A percentile compares a stretch with the other conserved stretches of the same genome.
These are phyloP conservation scores for Phaethornis superciliosus DNA, from an alignment of 2,113 vertebrate species.

Conservation along the genomic window DNA sequence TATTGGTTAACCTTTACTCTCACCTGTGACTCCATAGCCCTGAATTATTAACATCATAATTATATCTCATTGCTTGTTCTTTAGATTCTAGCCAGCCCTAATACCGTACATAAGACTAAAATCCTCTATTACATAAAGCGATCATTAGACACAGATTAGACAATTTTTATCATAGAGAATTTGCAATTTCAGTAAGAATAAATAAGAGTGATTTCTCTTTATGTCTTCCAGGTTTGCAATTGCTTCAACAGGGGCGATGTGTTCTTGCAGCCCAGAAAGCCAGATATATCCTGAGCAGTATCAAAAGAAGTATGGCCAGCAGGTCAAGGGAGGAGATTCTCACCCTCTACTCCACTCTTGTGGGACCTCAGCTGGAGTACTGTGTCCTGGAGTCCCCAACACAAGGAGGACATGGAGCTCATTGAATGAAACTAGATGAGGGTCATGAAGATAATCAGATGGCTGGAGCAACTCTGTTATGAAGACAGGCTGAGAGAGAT, in stretches of 20 bases:
- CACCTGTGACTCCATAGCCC: not conserved
- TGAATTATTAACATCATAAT: not conserved
- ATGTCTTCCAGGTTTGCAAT: not conserved
- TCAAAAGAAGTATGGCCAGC: too few species aligned
- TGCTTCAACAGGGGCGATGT: not conserved
- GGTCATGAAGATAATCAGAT: too few species aligned
- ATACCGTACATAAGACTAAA: not conserved
- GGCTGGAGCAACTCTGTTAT: too few species aligned
- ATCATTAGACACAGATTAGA: not conserved
- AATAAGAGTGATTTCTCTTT: not conserved
- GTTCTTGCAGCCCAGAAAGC: too few species aligned
- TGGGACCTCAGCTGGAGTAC: too few species aligned
- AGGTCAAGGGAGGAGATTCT: too few species aligned
- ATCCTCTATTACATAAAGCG: not conserved
- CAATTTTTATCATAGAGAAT: not conserved
- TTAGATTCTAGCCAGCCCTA: not conserved
- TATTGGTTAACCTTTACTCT: not conserved
- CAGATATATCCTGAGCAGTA: too few species aligned
- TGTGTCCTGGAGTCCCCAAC: too few species aligned
- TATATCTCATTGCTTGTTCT: fast-evolving
- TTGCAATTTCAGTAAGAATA: not conserved
- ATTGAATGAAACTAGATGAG: too few species aligned
- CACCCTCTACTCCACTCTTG: too few species aligned
- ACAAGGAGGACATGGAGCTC: too few species aligned
- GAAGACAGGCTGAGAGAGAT: too few species aligned